Base-by-base conservation (phyloP, 2,797 vertebrate genomes). In the Coluber constrictor region DNA sequence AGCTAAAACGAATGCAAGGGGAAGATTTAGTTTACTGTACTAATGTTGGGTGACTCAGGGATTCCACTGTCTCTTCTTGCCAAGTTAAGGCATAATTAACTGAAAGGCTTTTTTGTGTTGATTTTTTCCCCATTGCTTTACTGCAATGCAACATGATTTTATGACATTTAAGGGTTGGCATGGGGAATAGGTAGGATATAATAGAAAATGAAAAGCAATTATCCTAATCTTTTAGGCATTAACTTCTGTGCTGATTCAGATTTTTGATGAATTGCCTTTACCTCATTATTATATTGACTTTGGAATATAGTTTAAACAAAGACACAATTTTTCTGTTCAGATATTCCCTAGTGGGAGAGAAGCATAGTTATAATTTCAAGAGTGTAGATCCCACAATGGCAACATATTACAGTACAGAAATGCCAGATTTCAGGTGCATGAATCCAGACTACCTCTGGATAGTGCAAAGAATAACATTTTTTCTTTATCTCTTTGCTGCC, bases 121-220 rank as follows among this genome's bases (percentile, higher is more conserved):
- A 29, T 32, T 97, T 97, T 97, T 95, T 88, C 93, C n/a, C 95
- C 60, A 95, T 90, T 92, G 89, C 12, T 66, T 90, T 93, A 55
- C 61, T 1, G 20, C 92, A 95, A 43, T 86, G 90, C 92, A 93
- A 90, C 87, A 91, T 89, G 0, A 11, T 29, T 90, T 60, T 32
- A 56, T 7, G 56, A 27, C 92, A 37, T 93, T 94, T 92, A 93
- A 94, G 93, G 94, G 29, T 57, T 83, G 32, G 87, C 20, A 79
- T 1, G 59, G 9, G 29, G 88, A 95, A 95, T 92, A 51, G 47
- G 25, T 13, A 83, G 47, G 29, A 91, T 25, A 37, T 57, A 55
- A 25, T 23, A 95, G 96, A 96, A 94, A 90, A 83, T 86, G 93
- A 89, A 93, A 95, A 95, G 60, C 16, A 3, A 11, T 96, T 95